Percentiles rank a stretch among this genome's conserved stretches.
Conservation (phyloP, 2,113 vertebrate genomes). For the Tyrannus savana region DNA sequence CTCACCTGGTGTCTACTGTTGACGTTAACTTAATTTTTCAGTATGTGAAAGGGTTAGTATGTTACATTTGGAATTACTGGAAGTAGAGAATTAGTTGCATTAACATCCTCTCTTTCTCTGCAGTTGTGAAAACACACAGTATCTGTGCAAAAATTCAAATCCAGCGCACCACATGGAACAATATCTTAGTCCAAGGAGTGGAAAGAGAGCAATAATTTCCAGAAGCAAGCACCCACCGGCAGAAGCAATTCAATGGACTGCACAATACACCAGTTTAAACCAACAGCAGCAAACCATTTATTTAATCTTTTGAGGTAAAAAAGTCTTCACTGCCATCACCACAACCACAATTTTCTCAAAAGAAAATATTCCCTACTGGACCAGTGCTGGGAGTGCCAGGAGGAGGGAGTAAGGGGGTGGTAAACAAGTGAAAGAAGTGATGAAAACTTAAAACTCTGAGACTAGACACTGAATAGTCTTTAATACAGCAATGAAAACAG, state of each 20-base stretch:
- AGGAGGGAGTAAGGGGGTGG: neutral
- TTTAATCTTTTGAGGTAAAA: neutral
- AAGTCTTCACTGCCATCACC: neutral
- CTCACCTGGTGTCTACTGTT: neutral
- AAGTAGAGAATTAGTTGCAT: neutral
- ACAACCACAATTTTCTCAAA: neutral
- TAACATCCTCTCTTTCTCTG: neutral
- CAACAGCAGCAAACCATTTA: neutral
- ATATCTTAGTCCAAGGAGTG: neutral
- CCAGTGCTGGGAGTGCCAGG: neutral
- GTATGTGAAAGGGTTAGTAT: fast-evolving
- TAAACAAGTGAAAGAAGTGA: neutral
- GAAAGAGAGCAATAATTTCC: neutral
- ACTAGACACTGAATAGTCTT: neutral
- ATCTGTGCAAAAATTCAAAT: neutral
- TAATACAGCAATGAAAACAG: neutral
- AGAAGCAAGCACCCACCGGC: neutral
- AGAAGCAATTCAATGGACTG: neutral
- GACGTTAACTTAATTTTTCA: neutral
- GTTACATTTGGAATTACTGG: neutral
- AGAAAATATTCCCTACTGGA: neutral
- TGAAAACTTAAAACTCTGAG: neutral
- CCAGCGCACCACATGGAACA: neutral
- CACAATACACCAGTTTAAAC: neutral
- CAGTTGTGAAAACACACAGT: neutral